Percentiles rank a stretch among this genome's conserved stretches.
These are phyloP conservation scores for Polylopha cassiicola DNA, from an alignment of 2,888 invertebrate species.

Conservation along the genomic window DNA sequence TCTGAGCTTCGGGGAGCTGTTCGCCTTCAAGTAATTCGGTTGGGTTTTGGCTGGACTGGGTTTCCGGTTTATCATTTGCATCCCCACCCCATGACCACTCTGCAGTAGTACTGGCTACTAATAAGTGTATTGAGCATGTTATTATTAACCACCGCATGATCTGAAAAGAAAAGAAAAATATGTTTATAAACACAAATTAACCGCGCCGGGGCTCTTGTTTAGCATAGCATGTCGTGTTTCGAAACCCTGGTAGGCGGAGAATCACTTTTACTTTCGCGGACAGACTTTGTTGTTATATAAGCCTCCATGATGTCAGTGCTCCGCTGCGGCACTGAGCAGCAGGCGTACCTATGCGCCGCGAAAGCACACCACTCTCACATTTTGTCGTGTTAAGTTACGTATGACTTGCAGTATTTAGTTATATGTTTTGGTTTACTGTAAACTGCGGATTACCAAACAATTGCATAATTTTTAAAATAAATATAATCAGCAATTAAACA, in stretches of 20 bases:
- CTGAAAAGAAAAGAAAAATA: slow-evolving; percentile 39
- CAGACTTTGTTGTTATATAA: slow-evolving; percentile 59
- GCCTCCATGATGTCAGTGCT: slow-evolving; percentile 57
- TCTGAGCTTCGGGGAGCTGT: slow-evolving; percentile 44
- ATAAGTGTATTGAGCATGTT: slow-evolving; percentile 52
- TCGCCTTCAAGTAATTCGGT: slow-evolving; percentile 59
- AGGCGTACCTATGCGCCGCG: slow-evolving; percentile 51
- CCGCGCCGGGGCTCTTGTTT: slow-evolving; percentile 52
- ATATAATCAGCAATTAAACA: too few species aligned
- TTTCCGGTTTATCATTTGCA: slow-evolving; percentile 35
- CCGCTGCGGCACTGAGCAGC: slow-evolving; percentile 40
- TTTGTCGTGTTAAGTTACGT: slow-evolving; percentile 27
- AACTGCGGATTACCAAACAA: too few species aligned
- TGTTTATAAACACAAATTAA: slow-evolving; percentile 25
- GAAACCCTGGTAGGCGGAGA: slow-evolving; percentile 61
- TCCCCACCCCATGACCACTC: slow-evolving; percentile 70
- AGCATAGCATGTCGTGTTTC: slow-evolving; percentile 57
- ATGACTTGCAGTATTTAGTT: slow-evolving; percentile 5
- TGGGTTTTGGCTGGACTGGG: slow-evolving; percentile 39
- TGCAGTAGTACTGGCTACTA: slow-evolving; percentile 52
- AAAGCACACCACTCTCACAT: slow-evolving; percentile 65
- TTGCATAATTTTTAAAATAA: too few species aligned
- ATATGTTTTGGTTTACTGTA: too few species aligned
- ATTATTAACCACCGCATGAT: slow-evolving; percentile 67
- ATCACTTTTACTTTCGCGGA: slow-evolving; percentile 75